Evolutionary conservation across 2,888 invertebrate genomes (phyloP).

Genomic region (Nomada hirtipes): DNA sequence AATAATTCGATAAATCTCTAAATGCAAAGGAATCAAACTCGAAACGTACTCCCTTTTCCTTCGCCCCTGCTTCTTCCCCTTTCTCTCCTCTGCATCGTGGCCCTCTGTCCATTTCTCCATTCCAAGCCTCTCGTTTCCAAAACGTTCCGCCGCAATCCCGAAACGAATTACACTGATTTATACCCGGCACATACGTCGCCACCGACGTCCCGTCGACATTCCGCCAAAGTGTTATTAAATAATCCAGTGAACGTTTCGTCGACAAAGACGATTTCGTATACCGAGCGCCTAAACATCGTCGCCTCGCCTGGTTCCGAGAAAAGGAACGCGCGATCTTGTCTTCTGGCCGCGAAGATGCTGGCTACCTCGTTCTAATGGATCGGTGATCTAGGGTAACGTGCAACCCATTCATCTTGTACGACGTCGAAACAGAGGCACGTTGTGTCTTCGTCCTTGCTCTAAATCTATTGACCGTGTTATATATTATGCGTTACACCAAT

Average conservation of each 20-base stretch:
- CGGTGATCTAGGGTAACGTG: conserved; percentile 42
- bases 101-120: conserved; percentile 71
- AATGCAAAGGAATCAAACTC: background rate
- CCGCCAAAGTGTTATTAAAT: conserved; percentile 45
- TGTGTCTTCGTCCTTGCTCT: conserved; percentile 38
- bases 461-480: conserved; percentile 10
- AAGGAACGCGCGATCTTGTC: background rate
- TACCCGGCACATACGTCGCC: conserved; percentile 2
- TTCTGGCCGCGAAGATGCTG: background rate
- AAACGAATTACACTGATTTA: conserved; percentile 5
- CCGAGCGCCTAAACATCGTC: conserved; percentile 31
- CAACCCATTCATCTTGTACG: conserved; percentile 42
- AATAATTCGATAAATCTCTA: background rate
- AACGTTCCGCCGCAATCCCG: background rate
- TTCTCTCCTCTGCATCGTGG: conserved; percentile 81
- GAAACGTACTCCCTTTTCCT: conserved; percentile 78
- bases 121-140: conserved; percentile 14
- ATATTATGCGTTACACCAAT: no score
- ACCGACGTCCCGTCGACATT: conserved; percentile 20
- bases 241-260: conserved; percentile 35
- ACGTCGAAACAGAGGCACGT: conserved; percentile 24
- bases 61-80: conserved; percentile 76
- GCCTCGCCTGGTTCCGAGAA: conserved; percentile 6
- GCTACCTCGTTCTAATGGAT: conserved; percentile 22
- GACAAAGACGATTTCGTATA: conserved; percentile 45